phyloP scores from a whole-genome alignment of 2,797 vertebrate genomes.

The Lutjanus argentimaculatus region DNA sequence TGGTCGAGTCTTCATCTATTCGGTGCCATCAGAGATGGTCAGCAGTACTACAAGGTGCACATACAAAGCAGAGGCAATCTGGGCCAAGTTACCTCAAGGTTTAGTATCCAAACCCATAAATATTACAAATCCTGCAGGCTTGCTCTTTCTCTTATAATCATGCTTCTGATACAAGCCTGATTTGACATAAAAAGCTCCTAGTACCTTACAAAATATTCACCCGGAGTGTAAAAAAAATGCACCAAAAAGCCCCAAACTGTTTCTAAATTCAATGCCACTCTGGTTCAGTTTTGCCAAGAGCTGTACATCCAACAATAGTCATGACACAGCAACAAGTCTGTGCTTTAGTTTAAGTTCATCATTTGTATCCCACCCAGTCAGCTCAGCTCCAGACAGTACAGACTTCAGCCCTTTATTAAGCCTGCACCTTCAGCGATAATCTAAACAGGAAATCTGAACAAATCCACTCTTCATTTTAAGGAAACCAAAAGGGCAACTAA shows the following conservation, averaged over 20 bases:
- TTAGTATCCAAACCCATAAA: constrained; percentile 46
- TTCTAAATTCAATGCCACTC: constrained; percentile 15
- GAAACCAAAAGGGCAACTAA: constrained; percentile 70
- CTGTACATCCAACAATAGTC: constrained; percentile 17
- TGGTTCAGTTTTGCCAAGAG: constrained; percentile 25
- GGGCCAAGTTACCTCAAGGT: constrained; percentile 1
- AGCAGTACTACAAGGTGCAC: background rate
- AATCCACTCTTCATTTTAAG: constrained; percentile 71
- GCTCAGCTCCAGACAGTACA: constrained; percentile 76
- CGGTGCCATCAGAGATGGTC: constrained; percentile 18
- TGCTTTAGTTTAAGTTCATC: constrained; percentile 5
- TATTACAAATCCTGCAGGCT: constrained; percentile 19
- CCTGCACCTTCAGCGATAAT: constrained; percentile 67
- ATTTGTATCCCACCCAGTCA: constrained; percentile 45
- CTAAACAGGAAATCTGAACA: constrained; percentile 72
- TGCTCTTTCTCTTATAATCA: background rate
- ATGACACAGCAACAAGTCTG: background rate
- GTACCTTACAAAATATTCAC: constrained; percentile 2
- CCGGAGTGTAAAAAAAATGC: constrained; percentile 40
- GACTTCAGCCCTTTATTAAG: constrained; percentile 66
- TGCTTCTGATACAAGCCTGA: constrained; percentile 19
- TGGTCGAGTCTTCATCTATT: background rate
- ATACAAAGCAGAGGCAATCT: constrained; percentile 9
- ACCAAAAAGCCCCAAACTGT: constrained; percentile 13
- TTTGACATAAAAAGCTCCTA: constrained; percentile 49